These are phyloP conservation scores for Podarcis muralis DNA, from an alignment of 2,113 vertebrate species.

Conservation along the genomic window DNA sequence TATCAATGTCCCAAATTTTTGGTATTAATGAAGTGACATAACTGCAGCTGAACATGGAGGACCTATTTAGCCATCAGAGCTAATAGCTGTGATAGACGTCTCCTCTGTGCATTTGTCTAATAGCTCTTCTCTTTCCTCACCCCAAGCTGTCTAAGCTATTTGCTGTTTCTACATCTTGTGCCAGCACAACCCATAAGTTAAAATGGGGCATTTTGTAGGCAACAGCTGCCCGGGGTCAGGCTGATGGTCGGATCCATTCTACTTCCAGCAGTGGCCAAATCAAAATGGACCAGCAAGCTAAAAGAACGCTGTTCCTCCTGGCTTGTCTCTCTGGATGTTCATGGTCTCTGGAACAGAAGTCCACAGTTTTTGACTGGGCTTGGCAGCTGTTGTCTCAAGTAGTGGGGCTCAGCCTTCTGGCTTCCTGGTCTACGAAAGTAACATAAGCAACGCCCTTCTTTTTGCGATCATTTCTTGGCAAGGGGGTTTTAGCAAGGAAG, in stretches of 20 bases:
- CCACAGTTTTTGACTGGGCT: background rate
- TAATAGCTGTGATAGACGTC: background rate
- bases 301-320: background rate
- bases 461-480: background rate
- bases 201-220: background rate
- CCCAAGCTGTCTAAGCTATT: background rate
- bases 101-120: background rate
- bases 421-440: background rate
- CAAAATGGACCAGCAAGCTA: background rate
- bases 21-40: background rate
- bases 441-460: background rate
- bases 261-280: background rate
- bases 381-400: background rate
- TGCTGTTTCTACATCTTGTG: background rate
- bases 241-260: background rate
- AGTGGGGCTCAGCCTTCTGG: background rate
- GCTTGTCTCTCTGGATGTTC: background rate
- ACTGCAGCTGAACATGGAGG: background rate
- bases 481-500: background rate
- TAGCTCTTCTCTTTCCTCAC: background rate
- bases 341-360: background rate
- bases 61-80: background rate
- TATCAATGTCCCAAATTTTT: no score
- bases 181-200: background rate
- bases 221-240: background rate